Conservation (phyloP, 1,140 invertebrate species). For the Augochlora pura region DNA sequence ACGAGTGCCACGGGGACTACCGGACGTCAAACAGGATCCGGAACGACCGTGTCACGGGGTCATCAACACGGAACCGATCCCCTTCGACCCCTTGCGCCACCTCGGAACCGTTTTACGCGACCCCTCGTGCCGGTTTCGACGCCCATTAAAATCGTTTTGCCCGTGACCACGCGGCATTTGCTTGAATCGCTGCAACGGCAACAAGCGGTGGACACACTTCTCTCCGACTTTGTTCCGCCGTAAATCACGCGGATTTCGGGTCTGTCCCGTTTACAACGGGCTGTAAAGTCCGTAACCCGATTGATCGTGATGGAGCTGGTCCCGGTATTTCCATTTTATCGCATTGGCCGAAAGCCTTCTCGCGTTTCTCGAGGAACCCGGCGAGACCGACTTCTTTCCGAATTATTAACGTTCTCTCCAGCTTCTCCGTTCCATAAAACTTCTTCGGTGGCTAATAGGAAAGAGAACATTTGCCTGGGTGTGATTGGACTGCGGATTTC, state of each 20-base stretch:
- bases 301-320: background rate
- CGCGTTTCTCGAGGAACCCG: too few species aligned
- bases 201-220: background rate
- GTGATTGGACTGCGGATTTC: background rate
- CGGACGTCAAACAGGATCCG: conserved; percentile 67
- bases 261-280: background rate
- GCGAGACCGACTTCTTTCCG: too few species aligned
- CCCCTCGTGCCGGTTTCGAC: too few species aligned
- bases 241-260: background rate
- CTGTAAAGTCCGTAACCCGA: background rate
- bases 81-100: too few species aligned
- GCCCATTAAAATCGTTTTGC: background rate
- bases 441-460: too few species aligned
- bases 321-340: background rate
- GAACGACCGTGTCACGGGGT: background rate
- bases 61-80: too few species aligned
- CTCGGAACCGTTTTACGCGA: too few species aligned
- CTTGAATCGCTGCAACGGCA: background rate
- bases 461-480: too few species aligned
- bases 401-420: too few species aligned
- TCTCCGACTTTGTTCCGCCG: background rate
- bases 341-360: too few species aligned
- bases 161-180: background rate
- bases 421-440: too few species aligned
- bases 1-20: conserved; percentile 65